phyloP scores from a whole-genome alignment of 2,113 vertebrate species.

The Notarius lentiginosus region DNA sequence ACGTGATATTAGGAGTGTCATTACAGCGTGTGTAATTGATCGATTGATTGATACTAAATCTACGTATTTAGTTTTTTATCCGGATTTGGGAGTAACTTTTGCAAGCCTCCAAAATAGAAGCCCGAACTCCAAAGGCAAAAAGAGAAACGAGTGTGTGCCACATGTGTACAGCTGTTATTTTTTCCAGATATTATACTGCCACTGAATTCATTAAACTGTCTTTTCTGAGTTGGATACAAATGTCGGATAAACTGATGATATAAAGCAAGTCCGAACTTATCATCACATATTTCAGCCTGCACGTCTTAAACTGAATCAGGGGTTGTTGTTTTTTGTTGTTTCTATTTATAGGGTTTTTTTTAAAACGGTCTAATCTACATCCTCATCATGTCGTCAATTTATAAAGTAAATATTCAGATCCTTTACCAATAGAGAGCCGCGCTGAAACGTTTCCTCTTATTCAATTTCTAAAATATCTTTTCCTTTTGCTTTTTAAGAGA shows the following conservation, averaged over 20 bases:
- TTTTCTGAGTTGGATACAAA: not conserved
- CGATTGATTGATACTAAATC: not conserved
- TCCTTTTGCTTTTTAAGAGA: not conserved
- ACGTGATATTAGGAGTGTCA: not conserved
- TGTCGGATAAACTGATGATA: not conserved
- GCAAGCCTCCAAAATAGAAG: not conserved
- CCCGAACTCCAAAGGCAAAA: not conserved
- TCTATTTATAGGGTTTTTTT: not conserved
- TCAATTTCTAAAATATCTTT: not conserved
- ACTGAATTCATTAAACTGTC: constrained; percentile 11
- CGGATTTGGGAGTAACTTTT: not conserved
- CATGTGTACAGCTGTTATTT: not conserved
- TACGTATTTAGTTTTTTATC: not conserved
- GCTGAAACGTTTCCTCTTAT: not conserved
- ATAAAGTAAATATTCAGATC: not conserved
- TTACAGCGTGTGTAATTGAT: not conserved
- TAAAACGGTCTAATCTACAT: not conserved
- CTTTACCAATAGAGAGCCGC: not conserved
- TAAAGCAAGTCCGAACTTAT: not conserved
- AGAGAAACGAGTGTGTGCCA: not conserved
- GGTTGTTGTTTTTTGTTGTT: no score
- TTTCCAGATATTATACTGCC: not conserved
- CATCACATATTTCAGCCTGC: not conserved
- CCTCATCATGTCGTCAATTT: not conserved
- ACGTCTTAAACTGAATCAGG: not conserved